Base-by-base conservation (phyloP, 2,113 vertebrate genomes). In the Prolemur simus region DNA sequence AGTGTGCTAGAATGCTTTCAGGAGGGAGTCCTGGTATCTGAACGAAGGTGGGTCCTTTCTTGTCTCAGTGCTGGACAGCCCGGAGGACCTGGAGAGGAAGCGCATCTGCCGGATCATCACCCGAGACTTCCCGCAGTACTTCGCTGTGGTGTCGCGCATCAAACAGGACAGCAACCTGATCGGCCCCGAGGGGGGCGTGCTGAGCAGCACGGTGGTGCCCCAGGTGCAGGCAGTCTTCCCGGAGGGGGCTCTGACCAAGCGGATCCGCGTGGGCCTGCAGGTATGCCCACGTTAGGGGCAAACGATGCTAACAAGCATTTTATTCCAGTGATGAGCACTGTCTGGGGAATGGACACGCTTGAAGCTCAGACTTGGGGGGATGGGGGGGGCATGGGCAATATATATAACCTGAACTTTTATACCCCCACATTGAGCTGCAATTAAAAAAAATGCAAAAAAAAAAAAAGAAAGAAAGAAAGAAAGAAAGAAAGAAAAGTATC, bases 141-240 rank as follows among this genome's bases (percentile, higher is more conserved):
- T 99, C 42, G 99, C 99, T 0, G 99, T 99, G 95, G 99, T 99
- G 87, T 99, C 99, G 0, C 99, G 99, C 4, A 98, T 99, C 98
- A 99, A 99, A 92, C 99, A 99, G 98, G 99, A 99, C 98, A 99
- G 99, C 97, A 99, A 99, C 98, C 98, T 99, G 64, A 99, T 99
- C 39, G 99, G 99, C n/a, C 99, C 99, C 0, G 99, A 99, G 95
- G 99, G 99, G 5, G 99, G 99, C 0, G 98, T 99, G 96, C 99
- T 99, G 90, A 99, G 99, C 98, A 99, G 99, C 98, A 99, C 99
- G 0, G 99, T 99, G 78, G 99, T 99, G 0, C 99, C 99, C 0
- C 99, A 99, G 94, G 99, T 99, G 39, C 99, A 99, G 97, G 99
- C 99, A 0, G 99, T 99, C 66, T 99, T 99, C 95, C 99, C 99